A percentile compares a stretch with the other conserved stretches of the same genome.
phyloP scores from a whole-genome alignment of 1,140 invertebrate species.

The Galendromus occidentalis region DNA sequence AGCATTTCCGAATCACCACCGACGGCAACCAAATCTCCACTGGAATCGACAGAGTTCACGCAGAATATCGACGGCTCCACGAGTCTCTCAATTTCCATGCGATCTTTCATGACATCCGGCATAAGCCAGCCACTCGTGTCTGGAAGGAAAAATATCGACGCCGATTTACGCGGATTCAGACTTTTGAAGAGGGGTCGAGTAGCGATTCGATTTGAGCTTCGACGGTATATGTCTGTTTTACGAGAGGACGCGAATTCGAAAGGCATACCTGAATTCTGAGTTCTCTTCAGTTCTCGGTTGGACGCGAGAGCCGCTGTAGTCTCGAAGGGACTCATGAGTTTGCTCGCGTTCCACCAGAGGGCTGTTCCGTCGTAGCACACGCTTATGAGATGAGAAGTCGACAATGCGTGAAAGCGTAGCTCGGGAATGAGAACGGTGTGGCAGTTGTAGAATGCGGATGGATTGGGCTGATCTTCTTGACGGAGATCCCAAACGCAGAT shows the following conservation, averaged over 20 bases:
- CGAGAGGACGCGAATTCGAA: no score
- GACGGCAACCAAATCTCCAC: slow-evolving; percentile 6
- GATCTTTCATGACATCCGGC: slow-evolving; percentile 3
- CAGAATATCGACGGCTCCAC: slow-evolving; percentile 7
- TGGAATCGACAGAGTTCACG: not conserved
- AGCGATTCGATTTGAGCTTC: no score
- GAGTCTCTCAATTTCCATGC: slow-evolving; percentile 1
- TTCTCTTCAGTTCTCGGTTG: not conserved
- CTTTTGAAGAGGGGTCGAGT: no score
- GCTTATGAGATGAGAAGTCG: not conserved
- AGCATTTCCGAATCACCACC: slow-evolving; percentile 3
- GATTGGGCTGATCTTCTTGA: not conserved
- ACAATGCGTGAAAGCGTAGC: not conserved
- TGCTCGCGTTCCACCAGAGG: slow-evolving; percentile 6
- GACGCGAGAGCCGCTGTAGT: not conserved
- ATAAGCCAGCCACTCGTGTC: not conserved
- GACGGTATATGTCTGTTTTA: no score
- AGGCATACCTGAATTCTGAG: not conserved
- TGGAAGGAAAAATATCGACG: no score
- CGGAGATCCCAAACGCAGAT: slow-evolving; percentile 6
- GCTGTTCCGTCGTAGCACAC: not conserved
- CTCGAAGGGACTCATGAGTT: slow-evolving; percentile 6
- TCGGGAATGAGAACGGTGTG: not conserved
- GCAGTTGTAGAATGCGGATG: slow-evolving; percentile 5
- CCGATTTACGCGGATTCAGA: no score